These are phyloP conservation scores for Axinella damicornis DNA, from an alignment of 37 sponge, comb jelly and placozoan species.

Conservation along the genomic window DNA sequence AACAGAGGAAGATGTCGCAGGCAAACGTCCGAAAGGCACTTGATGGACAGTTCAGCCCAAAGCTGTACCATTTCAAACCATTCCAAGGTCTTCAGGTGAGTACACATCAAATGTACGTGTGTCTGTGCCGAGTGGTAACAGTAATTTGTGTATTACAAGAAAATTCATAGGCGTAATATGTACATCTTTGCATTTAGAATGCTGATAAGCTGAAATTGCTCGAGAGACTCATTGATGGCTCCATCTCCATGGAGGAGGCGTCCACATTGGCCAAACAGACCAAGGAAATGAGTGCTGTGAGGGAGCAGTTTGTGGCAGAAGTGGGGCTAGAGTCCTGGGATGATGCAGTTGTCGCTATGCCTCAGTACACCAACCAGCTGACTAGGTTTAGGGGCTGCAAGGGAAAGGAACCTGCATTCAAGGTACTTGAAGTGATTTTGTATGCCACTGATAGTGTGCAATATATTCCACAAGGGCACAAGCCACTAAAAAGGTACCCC, in stretches of 20 bases:
- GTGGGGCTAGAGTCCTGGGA: slow-evolving; percentile 17
- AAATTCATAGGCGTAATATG: too few species aligned
- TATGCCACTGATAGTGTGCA: too few species aligned
- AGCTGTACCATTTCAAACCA: neutral
- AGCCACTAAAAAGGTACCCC: too few species aligned
- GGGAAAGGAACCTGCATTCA: neutral
- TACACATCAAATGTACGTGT: too few species aligned
- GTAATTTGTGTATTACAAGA: too few species aligned
- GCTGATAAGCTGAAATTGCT: neutral
- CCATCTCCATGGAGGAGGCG: neutral
- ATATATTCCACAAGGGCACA: too few species aligned
- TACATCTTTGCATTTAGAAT: slow-evolving; percentile 1
- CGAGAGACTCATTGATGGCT: neutral
- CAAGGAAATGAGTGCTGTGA: neutral
- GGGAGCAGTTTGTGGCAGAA: neutral
- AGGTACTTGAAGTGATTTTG: too few species aligned
- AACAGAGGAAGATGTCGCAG: too few species aligned
- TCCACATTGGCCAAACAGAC: neutral
- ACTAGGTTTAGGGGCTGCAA: neutral
- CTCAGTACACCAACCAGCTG: neutral
- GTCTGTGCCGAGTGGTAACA: too few species aligned
- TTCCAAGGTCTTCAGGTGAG: neutral
- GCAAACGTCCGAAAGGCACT: neutral
- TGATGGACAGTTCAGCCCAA: neutral
- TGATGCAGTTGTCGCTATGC: neutral